phyloP scores from a whole-genome alignment of 2,888 invertebrate genomes.

The Dryadula phaetusa region DNA sequence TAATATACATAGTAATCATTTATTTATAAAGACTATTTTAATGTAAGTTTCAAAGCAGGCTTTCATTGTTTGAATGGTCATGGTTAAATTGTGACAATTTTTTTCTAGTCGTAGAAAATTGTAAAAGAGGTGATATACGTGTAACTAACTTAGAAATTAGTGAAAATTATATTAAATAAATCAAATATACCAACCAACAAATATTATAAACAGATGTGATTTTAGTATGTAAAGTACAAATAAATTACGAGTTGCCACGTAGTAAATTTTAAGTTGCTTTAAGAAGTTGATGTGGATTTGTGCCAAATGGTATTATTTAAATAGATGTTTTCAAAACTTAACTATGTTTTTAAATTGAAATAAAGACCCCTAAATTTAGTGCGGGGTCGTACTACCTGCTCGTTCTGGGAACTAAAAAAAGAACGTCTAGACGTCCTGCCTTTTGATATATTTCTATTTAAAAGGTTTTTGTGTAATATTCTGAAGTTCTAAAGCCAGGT shows the following conservation, averaged over 20 bases:
- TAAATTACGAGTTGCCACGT: constrained; percentile 39
- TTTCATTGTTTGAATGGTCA: constrained; percentile 8
- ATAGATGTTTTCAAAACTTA: constrained; percentile 48
- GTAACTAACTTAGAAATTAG: background rate
- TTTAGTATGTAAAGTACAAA: constrained; percentile 44
- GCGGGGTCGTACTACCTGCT: constrained; percentile 67
- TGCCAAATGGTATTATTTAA: constrained; percentile 50
- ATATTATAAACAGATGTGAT: constrained; percentile 13
- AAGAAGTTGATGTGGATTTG: constrained; percentile 42
- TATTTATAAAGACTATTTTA: background rate
- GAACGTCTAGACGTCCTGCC: constrained; percentile 80
- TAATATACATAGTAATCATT: background rate
- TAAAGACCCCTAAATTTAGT: constrained; percentile 30
- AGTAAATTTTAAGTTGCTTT: constrained; percentile 34
- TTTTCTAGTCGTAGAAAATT: constrained; percentile 31
- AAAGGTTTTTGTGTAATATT: constrained; percentile 73
- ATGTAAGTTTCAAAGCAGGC: background rate
- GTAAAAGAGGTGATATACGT: constrained; percentile 18
- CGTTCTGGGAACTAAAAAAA: constrained; percentile 72
- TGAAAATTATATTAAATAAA: background rate
- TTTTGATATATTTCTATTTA: constrained; percentile 75
- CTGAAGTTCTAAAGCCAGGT: constrained; percentile 71
- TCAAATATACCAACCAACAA: constrained; percentile 15
- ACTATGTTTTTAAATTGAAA: constrained; percentile 46
- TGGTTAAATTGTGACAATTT: background rate